These are phyloP conservation scores for Eledona agricola DNA, from an alignment of 2,888 invertebrate genomes.

Conservation along the genomic window DNA sequence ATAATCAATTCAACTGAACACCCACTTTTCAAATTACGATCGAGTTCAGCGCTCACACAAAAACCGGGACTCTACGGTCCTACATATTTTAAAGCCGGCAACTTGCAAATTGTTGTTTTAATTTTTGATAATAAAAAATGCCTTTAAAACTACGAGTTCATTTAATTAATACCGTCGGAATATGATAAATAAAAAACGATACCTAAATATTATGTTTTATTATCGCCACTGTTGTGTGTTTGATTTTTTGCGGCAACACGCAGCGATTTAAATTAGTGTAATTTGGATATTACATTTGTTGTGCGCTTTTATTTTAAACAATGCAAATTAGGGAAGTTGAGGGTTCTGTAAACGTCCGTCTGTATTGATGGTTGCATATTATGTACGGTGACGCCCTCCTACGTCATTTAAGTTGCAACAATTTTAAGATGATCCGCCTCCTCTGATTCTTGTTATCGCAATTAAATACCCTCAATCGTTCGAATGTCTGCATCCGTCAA, in stretches of 20 bases:
- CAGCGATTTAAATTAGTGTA: too few relatives aligned
- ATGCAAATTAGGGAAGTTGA: neutral
- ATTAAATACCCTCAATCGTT: conserved; percentile 31
- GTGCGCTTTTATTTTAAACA: too few relatives aligned
- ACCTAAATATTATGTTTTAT: too few relatives aligned
- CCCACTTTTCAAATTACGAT: conserved; percentile 14
- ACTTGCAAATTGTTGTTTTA: too few relatives aligned
- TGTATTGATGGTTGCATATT: conserved; percentile 11
- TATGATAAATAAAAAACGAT: too few relatives aligned
- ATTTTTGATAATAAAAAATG: too few relatives aligned
- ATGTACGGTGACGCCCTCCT: conserved; percentile 24
- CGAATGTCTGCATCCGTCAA: conserved; percentile 21
- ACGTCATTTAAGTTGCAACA: conserved; percentile 17
- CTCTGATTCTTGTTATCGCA: conserved; percentile 31
- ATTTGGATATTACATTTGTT: too few relatives aligned
- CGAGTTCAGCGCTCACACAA: neutral
- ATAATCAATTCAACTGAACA: conserved; percentile 17
- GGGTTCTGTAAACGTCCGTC: neutral
- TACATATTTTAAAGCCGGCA: too few relatives aligned
- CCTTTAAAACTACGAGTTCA: too few relatives aligned
- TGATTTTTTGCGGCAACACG: too few relatives aligned
- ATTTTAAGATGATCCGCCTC: conserved; percentile 34
- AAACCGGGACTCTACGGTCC: neutral
- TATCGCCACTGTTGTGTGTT: too few relatives aligned
- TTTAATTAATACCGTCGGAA: too few relatives aligned